These are phyloP conservation scores for Pseudopleuronectes americanus DNA, from an alignment of 2,797 vertebrate genomes.

Conservation along the genomic window DNA sequence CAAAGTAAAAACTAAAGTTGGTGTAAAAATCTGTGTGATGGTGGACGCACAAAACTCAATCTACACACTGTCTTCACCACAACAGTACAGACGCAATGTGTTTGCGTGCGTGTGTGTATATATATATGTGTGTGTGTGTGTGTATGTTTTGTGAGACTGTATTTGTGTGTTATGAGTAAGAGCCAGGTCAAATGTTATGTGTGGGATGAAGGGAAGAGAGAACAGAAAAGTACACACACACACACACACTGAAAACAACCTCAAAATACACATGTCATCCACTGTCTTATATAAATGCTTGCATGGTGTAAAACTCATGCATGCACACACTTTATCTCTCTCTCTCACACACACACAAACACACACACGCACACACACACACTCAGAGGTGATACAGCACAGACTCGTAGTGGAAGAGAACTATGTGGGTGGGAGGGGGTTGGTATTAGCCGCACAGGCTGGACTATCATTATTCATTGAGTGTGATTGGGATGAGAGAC, in stretches of 20 bases:
- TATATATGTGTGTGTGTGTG: not conserved
- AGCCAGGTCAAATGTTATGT: constrained; percentile 70
- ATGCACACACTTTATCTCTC: constrained; percentile 37
- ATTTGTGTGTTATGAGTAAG: constrained; percentile 68
- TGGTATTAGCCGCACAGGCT: constrained; percentile 66
- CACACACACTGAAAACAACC: constrained; percentile 53
- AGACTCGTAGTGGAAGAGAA: constrained; percentile 73
- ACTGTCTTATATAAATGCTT: constrained; percentile 79
- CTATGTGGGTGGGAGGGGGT: constrained; percentile 61
- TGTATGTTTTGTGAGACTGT: constrained; percentile 41
- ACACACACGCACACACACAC: constrained; percentile 31
- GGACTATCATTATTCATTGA: constrained; percentile 71
- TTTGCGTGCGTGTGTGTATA: constrained; percentile 5
- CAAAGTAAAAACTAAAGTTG: constrained; percentile 45
- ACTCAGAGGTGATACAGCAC: constrained; percentile 69
- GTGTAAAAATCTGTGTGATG: constrained; percentile 67
- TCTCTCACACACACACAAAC: constrained; percentile 33
- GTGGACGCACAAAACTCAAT: constrained; percentile 58
- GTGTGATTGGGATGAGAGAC: constrained; percentile 61
- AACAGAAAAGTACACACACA: constrained; percentile 50
- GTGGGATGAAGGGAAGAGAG: constrained; percentile 71
- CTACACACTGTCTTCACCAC: constrained; percentile 61
- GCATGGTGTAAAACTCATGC: constrained; percentile 64
- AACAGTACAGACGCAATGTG: constrained; percentile 49
- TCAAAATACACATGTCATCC: constrained; percentile 63